Percentiles rank a stretch among this genome's conserved stretches.
These are phyloP conservation scores for Dasyurus viverrinus DNA, from an alignment of 2,113 vertebrate genomes.

Conservation along the genomic window DNA sequence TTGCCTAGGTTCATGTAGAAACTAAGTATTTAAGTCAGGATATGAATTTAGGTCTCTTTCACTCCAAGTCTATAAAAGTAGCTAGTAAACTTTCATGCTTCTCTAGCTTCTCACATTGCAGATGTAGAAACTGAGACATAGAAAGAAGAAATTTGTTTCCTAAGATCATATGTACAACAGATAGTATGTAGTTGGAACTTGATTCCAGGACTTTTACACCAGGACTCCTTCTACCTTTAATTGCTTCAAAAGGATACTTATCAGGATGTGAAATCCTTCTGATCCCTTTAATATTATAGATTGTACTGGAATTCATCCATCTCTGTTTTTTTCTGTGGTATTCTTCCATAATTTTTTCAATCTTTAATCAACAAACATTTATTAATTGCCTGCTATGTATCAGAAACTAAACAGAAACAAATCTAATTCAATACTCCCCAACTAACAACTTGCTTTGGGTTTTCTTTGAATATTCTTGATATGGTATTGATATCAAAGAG, in stretches of 20 bases:
- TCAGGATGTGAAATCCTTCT: not conserved
- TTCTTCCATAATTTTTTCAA: not conserved
- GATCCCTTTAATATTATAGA: not conserved
- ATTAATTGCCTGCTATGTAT: not conserved
- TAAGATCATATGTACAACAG: not conserved
- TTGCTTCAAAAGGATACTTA: not conserved
- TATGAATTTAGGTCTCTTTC: not conserved
- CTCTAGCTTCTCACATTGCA: not conserved
- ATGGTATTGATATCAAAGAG: not conserved
- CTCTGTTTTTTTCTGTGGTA: not conserved
- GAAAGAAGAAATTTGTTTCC: not conserved
- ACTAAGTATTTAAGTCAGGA: not conserved
- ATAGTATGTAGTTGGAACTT: not conserved
- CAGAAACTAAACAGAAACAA: not conserved
- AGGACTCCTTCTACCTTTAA: not conserved
- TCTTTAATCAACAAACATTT: not conserved
- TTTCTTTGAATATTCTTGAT: not conserved
- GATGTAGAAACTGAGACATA: not conserved
- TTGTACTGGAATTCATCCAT: not conserved
- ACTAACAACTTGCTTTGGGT: too few species aligned
- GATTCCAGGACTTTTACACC: not conserved
- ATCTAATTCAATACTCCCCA: not conserved
- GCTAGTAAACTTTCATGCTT: not conserved
- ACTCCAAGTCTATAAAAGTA: not conserved
- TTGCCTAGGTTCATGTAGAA: not conserved